Percentiles rank a stretch among this genome's conserved stretches.
Conservation (phyloP, 2,888 invertebrate genomes). For the Stenurella melanura region DNA sequence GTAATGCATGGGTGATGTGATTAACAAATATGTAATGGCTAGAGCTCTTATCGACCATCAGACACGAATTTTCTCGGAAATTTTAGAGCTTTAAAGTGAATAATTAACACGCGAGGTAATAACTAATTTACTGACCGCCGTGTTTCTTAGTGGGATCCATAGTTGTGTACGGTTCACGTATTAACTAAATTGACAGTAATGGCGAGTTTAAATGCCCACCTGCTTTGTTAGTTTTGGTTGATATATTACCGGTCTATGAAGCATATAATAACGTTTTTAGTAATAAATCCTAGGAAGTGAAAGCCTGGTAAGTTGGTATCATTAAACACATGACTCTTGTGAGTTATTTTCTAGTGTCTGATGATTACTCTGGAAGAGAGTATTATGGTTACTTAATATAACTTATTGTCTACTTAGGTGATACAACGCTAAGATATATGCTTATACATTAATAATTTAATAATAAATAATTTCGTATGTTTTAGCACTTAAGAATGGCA, state of each 20-base stretch:
- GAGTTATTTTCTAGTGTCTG: background rate
- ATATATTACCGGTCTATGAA: background rate
- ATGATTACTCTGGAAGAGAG: background rate
- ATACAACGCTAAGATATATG: background rate
- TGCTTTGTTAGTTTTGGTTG: background rate
- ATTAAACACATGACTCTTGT: background rate
- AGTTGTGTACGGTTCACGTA: background rate
- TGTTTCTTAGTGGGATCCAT: constrained; percentile 1
- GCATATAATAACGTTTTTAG: background rate
- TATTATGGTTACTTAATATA: background rate
- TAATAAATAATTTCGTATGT: too few species aligned
- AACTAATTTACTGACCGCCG: constrained; percentile 7
- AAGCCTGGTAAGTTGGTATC: background rate
- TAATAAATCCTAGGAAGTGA: background rate
- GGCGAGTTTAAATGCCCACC: background rate
- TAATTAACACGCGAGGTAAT: constrained; percentile 5
- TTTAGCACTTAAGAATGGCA: too few species aligned
- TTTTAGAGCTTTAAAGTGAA: constrained; percentile 13
- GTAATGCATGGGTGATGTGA: constrained; percentile 3
- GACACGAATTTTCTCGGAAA: constrained; percentile 7
- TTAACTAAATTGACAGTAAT: constrained; percentile 10
- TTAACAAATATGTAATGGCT: background rate
- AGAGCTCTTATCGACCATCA: background rate
- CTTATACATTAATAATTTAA: background rate
- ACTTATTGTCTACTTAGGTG: background rate